Evolutionary conservation across 2,797 vertebrate species (phyloP).

Genomic region (Myripristis murdjan): DNA sequence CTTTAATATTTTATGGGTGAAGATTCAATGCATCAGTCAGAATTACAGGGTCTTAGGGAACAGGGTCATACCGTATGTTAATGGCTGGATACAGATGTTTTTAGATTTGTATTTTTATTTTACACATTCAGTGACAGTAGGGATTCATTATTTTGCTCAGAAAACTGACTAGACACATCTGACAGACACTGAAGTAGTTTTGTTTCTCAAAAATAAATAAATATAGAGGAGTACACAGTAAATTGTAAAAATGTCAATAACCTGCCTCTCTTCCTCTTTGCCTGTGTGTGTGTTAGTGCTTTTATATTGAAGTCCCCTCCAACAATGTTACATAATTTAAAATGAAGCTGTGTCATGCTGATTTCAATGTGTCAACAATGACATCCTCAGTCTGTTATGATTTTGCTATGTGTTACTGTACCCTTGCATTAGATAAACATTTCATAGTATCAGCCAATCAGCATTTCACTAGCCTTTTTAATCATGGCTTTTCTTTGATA

Average conservation of each 20-base stretch:
- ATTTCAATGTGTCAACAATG: slow-evolving; percentile 1
- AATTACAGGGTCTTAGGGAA: too few relatives aligned
- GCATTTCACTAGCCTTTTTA: background rate
- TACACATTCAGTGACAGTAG: background rate
- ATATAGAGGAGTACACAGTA: too few relatives aligned
- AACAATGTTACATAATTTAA: background rate
- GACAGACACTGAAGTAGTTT: background rate
- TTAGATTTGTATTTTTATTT: too few relatives aligned
- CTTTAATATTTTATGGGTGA: too few relatives aligned
- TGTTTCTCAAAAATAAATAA: too few relatives aligned
- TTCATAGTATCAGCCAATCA: background rate
- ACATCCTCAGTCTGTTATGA: background rate
- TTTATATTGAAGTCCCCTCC: background rate
- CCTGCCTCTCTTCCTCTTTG: too few relatives aligned
- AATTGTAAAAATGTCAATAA: too few relatives aligned
- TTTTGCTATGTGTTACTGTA: background rate
- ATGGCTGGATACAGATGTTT: too few relatives aligned
- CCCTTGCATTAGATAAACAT: too few relatives aligned
- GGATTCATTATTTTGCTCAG: background rate
- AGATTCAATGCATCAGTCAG: too few relatives aligned
- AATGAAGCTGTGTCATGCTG: background rate
- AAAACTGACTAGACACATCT: background rate
- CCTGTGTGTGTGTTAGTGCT: too few relatives aligned
- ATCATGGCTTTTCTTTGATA: background rate
- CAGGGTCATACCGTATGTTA: too few relatives aligned